Base-by-base conservation (phyloP, 2,113 vertebrate species). In the Zosterops hypoxanthus region DNA sequence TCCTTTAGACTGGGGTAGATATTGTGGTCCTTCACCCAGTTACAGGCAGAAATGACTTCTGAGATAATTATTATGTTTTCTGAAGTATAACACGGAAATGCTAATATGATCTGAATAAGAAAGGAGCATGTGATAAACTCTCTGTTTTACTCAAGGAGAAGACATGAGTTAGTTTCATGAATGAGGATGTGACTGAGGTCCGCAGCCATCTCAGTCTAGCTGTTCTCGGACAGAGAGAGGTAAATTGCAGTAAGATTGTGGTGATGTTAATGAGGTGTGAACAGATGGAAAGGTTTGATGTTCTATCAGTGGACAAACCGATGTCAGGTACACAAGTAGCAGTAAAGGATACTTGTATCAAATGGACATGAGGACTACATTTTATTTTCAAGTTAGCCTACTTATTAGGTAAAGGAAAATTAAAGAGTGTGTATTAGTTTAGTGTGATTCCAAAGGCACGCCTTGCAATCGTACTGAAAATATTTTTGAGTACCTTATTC, bases 101-200 rank as follows among this genome's bases (percentile, higher is more conserved):
- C 1, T 36, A 46, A 56, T 33, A n/a, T 28, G 14, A 77, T n/a
- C 41, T 60, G 14, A 60, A 7, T 41, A 73, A 78, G n/a, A 87
- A 81, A 69, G 11, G 9, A 55, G 8, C 12, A 50, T 6, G 14
- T 5, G 1, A 44, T 11, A 42, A 4, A 11, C 3, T 46, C 6
- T 56, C 41, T 7, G 46, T 47, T 57, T 29, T 42, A 18, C 18
- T 73, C 11, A 17, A 34, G 14, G 8, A 47, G 7, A 63, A 53
- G 15, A 28, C 0, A 1, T 21, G 31, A 42, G 4, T 36, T 49
- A 47, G 4, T 52, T 3, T 50, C 82, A 23, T 56, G 50, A 69
- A 69, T 56, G 3, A 65, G 12, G 14, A 42, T 59, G 11, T 46
- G 25, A 52, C 31, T 55, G 50, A 68, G 8, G 17, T 52, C 20